These are phyloP conservation scores for Mesocentrotus franciscanus DNA, from an alignment of 53 echinoderm and acorn worm species.

Conservation along the genomic window DNA sequence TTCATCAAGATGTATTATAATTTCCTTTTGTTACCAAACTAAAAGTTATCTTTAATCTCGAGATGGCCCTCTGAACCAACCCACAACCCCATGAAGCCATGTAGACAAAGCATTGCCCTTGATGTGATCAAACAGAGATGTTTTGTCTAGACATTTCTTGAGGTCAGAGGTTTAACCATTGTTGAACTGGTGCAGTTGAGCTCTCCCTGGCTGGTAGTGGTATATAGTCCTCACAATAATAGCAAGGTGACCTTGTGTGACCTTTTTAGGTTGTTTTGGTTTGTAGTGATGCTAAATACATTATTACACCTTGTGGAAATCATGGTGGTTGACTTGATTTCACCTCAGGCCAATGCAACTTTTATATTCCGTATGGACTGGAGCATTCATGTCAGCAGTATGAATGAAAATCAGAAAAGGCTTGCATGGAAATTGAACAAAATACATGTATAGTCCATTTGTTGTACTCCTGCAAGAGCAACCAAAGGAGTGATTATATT, in stretches of 20 bases:
- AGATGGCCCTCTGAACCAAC: background rate
- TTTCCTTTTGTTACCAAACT: no score
- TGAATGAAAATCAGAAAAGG: background rate
- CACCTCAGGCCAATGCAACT: background rate
- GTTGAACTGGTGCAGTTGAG: background rate
- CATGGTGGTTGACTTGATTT: background rate
- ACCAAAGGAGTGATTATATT: no score
- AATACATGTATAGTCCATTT: no score
- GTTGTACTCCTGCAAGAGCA: no score
- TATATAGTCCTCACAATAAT: background rate
- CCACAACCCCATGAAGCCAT: constrained; percentile 9
- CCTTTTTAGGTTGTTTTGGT: background rate
- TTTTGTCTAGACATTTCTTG: constrained; percentile 40
- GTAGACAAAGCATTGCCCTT: constrained; percentile 29
- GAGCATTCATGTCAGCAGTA: background rate
- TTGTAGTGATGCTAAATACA: background rate
- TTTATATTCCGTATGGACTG: background rate
- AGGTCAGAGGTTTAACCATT: constrained; percentile 25
- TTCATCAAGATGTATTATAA: no score
- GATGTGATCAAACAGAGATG: constrained; percentile 32
- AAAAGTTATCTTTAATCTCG: background rate
- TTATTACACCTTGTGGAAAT: constrained; percentile 34
- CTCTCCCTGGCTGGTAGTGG: background rate
- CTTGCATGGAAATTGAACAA: no score
- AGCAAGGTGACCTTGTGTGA: background rate